Evolutionary conservation across 1,140 invertebrate genomes (phyloP).

Genomic region (Formica exsecta): DNA sequence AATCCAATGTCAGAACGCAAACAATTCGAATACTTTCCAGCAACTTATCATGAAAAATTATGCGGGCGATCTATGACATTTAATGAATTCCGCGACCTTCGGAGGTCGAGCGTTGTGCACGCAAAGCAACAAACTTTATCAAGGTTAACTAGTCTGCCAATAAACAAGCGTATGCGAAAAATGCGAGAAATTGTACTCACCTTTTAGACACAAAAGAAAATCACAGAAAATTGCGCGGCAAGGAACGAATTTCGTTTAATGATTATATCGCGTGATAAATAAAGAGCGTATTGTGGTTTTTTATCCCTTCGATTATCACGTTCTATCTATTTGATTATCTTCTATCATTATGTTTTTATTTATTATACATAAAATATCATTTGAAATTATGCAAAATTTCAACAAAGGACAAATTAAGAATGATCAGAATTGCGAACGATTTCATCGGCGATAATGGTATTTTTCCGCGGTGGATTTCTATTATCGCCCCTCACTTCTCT

Average conservation of each 20-base stretch:
- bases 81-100: conserved; percentile 71
- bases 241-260: background rate
- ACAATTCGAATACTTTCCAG: conserved; percentile 8
- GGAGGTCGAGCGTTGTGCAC: conserved; percentile 67
- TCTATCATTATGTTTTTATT: background rate
- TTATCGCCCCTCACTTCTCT: background rate
- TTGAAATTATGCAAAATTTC: background rate
- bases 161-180: background rate
- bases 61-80: conserved; percentile 48
- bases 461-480: background rate
- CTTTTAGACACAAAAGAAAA: conserved; percentile 9
- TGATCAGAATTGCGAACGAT: background rate
- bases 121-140: conserved; percentile 73
- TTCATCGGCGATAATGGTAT: background rate
- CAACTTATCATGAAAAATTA: conserved; percentile 50
- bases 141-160: conserved; percentile 61
- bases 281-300: background rate
- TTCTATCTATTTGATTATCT: background rate
- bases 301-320: background rate
- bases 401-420: background rate
- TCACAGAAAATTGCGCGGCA: background rate
- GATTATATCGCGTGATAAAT: background rate
- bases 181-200: conserved; percentile 6
- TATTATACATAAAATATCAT: background rate
- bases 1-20: background rate